phyloP scores from a whole-genome alignment of 2,888 invertebrate genomes.

The Troides helena region DNA sequence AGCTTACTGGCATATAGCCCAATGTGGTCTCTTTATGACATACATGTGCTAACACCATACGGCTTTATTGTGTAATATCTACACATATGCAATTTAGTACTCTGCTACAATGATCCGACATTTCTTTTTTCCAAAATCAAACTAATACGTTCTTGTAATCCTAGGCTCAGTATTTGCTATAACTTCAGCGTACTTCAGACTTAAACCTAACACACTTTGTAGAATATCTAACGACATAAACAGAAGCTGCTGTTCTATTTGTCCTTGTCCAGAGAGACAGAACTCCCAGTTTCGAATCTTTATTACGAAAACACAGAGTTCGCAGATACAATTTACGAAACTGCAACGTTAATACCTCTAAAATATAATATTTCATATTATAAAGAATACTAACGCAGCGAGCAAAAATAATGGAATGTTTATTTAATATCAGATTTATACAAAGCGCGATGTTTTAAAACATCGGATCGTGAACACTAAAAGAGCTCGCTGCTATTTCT shows the following conservation, averaged over 20 bases:
- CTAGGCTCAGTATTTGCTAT: neutral
- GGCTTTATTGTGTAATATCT: slow-evolving; percentile 13
- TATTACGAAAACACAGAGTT: neutral
- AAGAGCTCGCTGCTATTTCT: slow-evolving; percentile 38
- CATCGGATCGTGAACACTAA: slow-evolving; percentile 12
- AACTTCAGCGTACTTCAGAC: too few species aligned
- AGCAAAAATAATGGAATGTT: neutral
- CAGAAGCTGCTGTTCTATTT: neutral
- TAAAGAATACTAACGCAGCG: neutral
- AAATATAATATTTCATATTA: too few species aligned
- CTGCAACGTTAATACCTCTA: too few species aligned
- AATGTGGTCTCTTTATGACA: slow-evolving; percentile 20
- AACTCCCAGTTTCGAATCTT: neutral
- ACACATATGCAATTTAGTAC: neutral
- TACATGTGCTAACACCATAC: slow-evolving; percentile 11
- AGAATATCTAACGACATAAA: neutral
- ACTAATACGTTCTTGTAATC: neutral
- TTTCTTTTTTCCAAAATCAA: too few species aligned
- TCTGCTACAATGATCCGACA: neutral
- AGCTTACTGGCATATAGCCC: slow-evolving; percentile 34
- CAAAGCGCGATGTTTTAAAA: slow-evolving; percentile 16
- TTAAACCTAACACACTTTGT: neutral
- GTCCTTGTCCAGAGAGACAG: neutral
- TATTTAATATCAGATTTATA: slow-evolving; percentile 1
- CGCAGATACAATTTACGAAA: too few species aligned